phyloP scores from a whole-genome alignment of 1,140 invertebrate species.

The Heliconius hermathena region DNA sequence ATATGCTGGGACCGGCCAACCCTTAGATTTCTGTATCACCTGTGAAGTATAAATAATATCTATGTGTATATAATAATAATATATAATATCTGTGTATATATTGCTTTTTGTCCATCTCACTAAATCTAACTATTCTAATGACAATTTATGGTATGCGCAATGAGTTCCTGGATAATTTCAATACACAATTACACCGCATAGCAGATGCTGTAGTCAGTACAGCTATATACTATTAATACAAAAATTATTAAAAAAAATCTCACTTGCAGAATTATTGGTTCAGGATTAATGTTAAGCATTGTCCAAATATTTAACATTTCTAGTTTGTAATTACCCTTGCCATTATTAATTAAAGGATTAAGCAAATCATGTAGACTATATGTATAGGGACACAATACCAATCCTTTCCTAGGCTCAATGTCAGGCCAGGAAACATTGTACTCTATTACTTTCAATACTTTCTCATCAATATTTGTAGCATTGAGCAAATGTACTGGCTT shows the following conservation, averaged over 20 bases:
- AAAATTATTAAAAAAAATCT: background rate
- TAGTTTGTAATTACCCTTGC: conserved; percentile 51
- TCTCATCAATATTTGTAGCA: conserved; percentile 58
- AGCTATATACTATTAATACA: no score
- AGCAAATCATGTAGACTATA: conserved; percentile 65
- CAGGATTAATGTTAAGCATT: conserved; percentile 72
- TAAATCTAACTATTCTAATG: no score
- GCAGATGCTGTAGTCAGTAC: no score
- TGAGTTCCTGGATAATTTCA: no score
- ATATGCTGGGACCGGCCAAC: conserved; percentile 71
- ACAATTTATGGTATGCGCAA: no score
- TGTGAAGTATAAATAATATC: conserved; percentile 31
- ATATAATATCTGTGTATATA: no score
- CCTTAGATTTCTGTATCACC: conserved; percentile 63
- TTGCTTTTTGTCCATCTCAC: no score
- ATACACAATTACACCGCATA: no score
- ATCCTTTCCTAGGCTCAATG: conserved; percentile 59
- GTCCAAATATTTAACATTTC: conserved; percentile 72
- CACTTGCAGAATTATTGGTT: conserved; percentile 72
- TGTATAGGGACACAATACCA: conserved; percentile 69
- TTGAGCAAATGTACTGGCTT: conserved; percentile 61
- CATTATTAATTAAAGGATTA: conserved; percentile 50
- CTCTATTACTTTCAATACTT: conserved; percentile 57
- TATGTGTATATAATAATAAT: no score
- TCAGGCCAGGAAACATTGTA: conserved; percentile 63